Base-by-base conservation (phyloP, 2,797 vertebrate species). In the Simalia tracyae region DNA sequence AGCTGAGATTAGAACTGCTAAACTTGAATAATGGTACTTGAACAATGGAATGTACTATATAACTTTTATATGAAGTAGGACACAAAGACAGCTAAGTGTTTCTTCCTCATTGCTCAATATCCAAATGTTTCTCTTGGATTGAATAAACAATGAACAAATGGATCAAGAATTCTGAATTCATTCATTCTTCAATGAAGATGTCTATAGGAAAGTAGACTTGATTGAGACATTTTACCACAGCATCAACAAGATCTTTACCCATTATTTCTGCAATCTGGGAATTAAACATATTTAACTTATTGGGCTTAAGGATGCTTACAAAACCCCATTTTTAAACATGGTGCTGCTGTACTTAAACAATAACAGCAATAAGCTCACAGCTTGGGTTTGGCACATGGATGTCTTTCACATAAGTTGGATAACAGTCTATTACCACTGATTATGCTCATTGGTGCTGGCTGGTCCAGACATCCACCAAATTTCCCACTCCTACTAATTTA, bases 61-160 rank as follows among this genome's bases (percentile, higher is more conserved):
- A 31, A 46, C 5, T n/a, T 54, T 54, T 88, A 8, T 88, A 8
- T 63, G 61, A 68, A 89, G 63, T 22, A 56, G 28, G 24, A 68
- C 64, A 88, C 31, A 63, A 61, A 87, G 24, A 24, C 31, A 87
- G 5, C 4, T 4, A 5, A 11, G 22, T 63, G 24, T 1, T 8
- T 28, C 1, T 4, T 1, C 3, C 3, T 0, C 5, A 28, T 0
- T 3, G 24, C 28, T 72, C n/a, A 19, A 24, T 31, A 57, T 54
- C 12, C 6, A 63, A 56, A 42, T 24, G 54, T 50, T 72, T 72
- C 28, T 72, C 22, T n/a, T 56, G 56, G 31, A 54, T 24, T 3
- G 6, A 56, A 57, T 72, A 68, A 10, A 56, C n/a, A 36, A 36
- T 22, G 31, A n/a, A 68, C 11, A 12, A 14, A 63, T 68, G 15